Evolutionary conservation across 2,113 vertebrate species (phyloP).

Genomic region (Formicarius rufipectus): DNA sequence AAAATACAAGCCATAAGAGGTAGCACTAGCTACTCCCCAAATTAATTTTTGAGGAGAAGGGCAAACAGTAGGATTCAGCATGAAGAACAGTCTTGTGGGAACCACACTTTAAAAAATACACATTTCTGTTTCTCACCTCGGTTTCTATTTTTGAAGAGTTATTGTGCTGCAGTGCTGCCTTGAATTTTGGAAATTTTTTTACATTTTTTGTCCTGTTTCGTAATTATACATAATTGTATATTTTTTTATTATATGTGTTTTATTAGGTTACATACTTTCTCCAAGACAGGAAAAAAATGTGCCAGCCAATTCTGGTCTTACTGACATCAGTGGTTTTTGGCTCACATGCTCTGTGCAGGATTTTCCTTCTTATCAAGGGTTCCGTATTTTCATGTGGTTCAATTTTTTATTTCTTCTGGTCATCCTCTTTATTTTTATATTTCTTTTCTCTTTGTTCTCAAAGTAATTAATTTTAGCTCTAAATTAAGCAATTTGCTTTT

Average conservation of each 20-base stretch:
- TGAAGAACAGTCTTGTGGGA: neutral
- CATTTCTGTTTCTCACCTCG: neutral
- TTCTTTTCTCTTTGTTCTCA: conserved; percentile 30
- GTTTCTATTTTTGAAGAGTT: neutral
- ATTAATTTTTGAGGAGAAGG: neutral
- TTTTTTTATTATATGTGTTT: neutral
- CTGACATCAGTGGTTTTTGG: neutral
- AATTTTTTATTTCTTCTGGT: conserved; percentile 26
- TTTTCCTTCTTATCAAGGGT: conserved; percentile 6
- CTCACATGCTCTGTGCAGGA: neutral
- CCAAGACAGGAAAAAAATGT: neutral
- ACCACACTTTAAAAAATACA: fast-evolving
- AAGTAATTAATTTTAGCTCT: neutral
- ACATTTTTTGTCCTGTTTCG: neutral
- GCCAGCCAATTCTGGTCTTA: neutral
- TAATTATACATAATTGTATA: neutral
- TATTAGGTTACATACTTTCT: neutral
- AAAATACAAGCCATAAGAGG: neutral
- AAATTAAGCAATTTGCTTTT: conserved; percentile 43
- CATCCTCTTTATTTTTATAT: conserved; percentile 16
- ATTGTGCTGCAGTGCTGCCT: neutral
- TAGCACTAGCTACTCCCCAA: neutral
- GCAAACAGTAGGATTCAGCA: neutral
- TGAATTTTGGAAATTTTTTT: neutral
- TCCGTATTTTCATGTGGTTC: neutral